Evolutionary conservation across 2,113 vertebrate species (phyloP), one percentile per base, ranked within the genome.

Genomic region (Albula goreensis): DNA sequence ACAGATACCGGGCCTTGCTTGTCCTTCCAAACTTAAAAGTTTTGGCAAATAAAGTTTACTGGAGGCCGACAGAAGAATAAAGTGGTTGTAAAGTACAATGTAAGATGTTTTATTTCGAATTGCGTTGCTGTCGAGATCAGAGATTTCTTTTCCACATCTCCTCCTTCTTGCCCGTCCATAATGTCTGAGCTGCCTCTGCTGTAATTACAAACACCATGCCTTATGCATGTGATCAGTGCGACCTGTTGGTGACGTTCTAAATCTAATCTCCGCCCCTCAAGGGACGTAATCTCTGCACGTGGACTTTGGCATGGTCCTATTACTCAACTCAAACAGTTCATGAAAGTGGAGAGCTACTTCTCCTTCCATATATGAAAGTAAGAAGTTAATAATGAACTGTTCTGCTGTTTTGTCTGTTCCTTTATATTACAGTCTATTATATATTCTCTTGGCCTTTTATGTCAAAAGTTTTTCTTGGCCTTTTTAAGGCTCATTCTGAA

Each of bases 271-370:
- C 93, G 92, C 94, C 95, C 84, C 91, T 90, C 85, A 63, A 90
- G 87, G 31, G 31, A 41, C 31, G 31, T 41, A 41, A 41, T 41
- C 79, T 6, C 53, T 63, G 91, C 95, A 96, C 94, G 94, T 96
- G 94, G 93, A 95, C 94, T 93, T 93, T 95, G 92, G 93, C 94
- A 92, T 93, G 93, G 91, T 84, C 53, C 84, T 87, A 85, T 85
- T 83, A 84, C 86, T 88, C 88, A 57, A 63, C 66, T 25, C 41
- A 41, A n/a, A 11, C 25, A 15, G 50, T 25, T 52, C 50, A 53
- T 74, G 22, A 25, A 74, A 25, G 12, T 12, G 5, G 70, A n/a
- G n/a, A 10, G 10, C 31, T n/a, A 31, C 9, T 74, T 74, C n/a
- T 74, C 10, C 31, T 74, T 5, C 5, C 70, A 5, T 70, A 56